Base-by-base conservation (phyloP, 2,888 invertebrate species). In the Diploptera punctata region DNA sequence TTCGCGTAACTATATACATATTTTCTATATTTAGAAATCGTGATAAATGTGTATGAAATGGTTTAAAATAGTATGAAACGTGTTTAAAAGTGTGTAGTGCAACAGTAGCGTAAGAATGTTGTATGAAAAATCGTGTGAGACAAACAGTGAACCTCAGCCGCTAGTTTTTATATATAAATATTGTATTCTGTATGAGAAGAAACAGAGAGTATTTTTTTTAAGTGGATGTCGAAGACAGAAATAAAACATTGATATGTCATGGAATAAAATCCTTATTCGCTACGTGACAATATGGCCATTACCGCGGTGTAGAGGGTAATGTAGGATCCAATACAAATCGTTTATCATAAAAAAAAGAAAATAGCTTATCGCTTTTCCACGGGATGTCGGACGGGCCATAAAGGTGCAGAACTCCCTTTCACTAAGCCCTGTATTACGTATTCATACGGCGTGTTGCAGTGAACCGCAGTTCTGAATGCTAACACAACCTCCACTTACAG, bases 401-500 rank as follows among this genome's bases (percentile, higher is more conserved):
- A 57, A 57, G 57, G 57, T 57, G 29, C 29, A 24, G 57, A 29
- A 57, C 29, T 29, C 57, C 26, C 57, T 29, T 54, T 57, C 31
- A 57, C 31, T 57, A 31, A 57, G 57, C 57, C 57, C 1, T 24
- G n/a, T 57, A 57, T 57, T 57, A 57, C 57, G 57, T 57, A 57
- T 57, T 57, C 57, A 57, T 57, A 57, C 57, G 26, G 29, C 57
- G 57, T 29, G 29, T 57, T 57, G 57, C 18, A 29, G 57, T 57
- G 57, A n/a, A 31, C 57, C 57, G n/a, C 16, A n/a, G 3, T 57
- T 13, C 57, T 29, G 57, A 57, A 57, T 57, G 57, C 57, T 57
- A 57, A 57, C 57, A n/a, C 29, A n/a, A 24, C 24, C 29, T 57
- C 26, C n/a, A n/a, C 31, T 24, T 54, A n/a, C n/a, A n/a, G n/a